Base-by-base conservation (phyloP, 2,113 vertebrate genomes). In the Leptocoma aspasia region DNA sequence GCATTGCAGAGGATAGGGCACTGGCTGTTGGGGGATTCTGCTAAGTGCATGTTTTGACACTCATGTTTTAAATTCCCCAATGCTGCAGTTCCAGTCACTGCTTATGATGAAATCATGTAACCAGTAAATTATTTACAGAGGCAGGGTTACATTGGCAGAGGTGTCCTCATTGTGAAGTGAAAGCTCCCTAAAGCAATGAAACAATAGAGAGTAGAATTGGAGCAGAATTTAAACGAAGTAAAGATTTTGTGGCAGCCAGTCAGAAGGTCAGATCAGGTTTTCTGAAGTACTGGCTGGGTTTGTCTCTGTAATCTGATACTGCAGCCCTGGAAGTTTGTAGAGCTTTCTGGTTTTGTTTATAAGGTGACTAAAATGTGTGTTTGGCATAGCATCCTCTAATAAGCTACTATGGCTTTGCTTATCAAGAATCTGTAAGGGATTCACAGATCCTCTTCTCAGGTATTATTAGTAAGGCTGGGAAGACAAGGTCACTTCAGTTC, bases 101-200 rank as follows among this genome's bases (percentile, higher is more conserved):
- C 27, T 84, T 52, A 59, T 94, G 80, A 66, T 88, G 95, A 96
- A 95, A 96, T 94, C 59, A 21, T 95, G 53, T 91, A 94, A 94
- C 82, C 86, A 94, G 93, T 96, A 87, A 92, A 96, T 96, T 95
- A 97, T 97, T 96, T 96, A 85, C 79, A 90, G 61, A 94, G 91
- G 65, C 52, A 95, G 54, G 70, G 63, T 79, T 91, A 78, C 78
- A 66, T 85, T 94, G 93, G 54, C 90, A 86, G 83, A 92, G 44
- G 39, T 95, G 95, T 57, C 92, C 78, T 96, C 80, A 78, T 70
- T 94, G 82, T 94, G 76, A 71, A 95, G 80, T 69, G 70, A 96
- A 94, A 94, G 82, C 35, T 85, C 81, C 76, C 37, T 91, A 77
- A 94, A 87, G 92, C 82, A 94, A 11, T 45, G 47, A 71, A 96